Evolutionary conservation across 2,797 vertebrate genomes (phyloP).

Genomic region (Pseudotriccus pelzelni): DNA sequence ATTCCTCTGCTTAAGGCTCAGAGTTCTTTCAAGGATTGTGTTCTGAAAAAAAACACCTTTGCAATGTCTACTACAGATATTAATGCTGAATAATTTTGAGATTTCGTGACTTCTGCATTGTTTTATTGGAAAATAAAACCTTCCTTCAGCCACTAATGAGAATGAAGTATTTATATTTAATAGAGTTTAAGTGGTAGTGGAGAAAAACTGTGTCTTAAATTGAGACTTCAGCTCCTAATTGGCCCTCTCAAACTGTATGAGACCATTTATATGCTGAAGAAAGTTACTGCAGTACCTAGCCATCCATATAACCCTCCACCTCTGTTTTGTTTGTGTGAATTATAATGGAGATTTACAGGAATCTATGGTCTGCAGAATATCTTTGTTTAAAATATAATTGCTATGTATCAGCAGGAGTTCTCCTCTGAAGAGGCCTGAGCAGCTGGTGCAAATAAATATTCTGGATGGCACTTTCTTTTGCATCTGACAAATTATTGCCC

Average conservation of each 20-base stretch:
- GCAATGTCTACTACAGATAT: not conserved
- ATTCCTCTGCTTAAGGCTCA: not conserved
- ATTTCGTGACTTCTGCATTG: not conserved
- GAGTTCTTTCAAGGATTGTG: not conserved
- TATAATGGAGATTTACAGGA: constrained; percentile 40
- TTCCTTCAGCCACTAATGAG: constrained; percentile 18
- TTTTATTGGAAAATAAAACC: constrained; percentile 44
- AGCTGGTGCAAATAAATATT: not conserved
- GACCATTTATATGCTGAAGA: constrained; percentile 11
- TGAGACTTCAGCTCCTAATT: constrained; percentile 25
- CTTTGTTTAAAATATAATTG: constrained; percentile 34
- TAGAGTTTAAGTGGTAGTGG: constrained; percentile 28
- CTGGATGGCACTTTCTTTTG: not conserved
- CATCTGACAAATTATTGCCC: not conserved
- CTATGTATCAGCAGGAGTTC: not conserved
- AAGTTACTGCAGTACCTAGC: not conserved
- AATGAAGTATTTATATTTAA: constrained; percentile 57
- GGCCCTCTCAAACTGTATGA: not conserved
- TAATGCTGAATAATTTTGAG: not conserved
- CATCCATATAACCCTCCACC: not conserved
- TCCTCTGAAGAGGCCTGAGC: not conserved
- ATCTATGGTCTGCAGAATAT: not conserved
- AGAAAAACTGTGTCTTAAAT: constrained; percentile 37
- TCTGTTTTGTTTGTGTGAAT: constrained; percentile 1
- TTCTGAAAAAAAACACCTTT: not conserved